Base-by-base conservation (phyloP, 2,113 vertebrate genomes). In the Engystomops pustulosus region DNA sequence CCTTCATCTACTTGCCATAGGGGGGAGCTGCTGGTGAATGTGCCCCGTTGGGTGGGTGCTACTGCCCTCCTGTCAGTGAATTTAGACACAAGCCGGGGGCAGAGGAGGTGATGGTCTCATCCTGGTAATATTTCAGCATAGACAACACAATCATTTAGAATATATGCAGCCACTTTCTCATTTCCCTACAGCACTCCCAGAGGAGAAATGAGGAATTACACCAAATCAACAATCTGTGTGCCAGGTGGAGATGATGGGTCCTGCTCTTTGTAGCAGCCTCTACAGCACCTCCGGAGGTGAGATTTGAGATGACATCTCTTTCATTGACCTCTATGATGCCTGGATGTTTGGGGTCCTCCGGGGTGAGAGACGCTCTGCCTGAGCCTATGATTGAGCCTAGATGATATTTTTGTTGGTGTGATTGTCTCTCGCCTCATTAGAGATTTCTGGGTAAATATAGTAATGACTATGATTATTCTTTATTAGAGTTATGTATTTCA, bases 401-500 rank as follows among this genome's bases (percentile, higher is more conserved):
- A 18, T 32, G 23, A 32, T 32, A 32, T 67, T 34, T 67, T 18
- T 17, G 5, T 36, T 10, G 62, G 30, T 36, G 15, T 18, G 9
- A 11, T 23, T 12, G 23, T 60, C 12, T 27, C 2, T 8, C 23
- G 47, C 25, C 62, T 67, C 32, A 30, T 30, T 30, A 62, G 11
- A 30, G 3, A 15, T 14, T 36, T 30, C 6, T 18, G 32, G 30
- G 17, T 67, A 67, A 67, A 67, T 67, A 67, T 1, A 9, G 17
- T 67, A 34, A 67, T 67, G 7, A 36, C 62, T 36, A 18, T 20
- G 15, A 20, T 20, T 20, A 20, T 36, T 34, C 32, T 67, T 67
- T 67, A 67, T 67, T 67, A 67, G 62, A 36, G 30, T 67, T 67
- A 67, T 67, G 62, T 34, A 34, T 34, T 67, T 67, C 30, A 67